Conservation (phyloP, 2,888 invertebrate genomes). For the Diarsia mendica region DNA sequence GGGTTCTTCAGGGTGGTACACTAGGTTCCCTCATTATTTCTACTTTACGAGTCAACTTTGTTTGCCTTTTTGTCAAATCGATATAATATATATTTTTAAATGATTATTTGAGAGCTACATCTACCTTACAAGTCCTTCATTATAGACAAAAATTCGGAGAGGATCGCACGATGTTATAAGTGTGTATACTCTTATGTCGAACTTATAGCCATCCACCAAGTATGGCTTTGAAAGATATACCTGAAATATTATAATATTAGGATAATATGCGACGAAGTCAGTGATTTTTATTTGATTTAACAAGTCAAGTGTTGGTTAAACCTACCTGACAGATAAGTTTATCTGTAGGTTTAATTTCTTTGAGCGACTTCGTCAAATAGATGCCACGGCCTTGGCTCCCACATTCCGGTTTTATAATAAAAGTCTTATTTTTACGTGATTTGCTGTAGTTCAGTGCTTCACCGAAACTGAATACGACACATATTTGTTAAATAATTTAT, state of each 20-base stretch:
- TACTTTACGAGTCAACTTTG: not conserved
- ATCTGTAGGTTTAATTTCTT: conserved; percentile 94
- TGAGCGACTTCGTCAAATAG: conserved; percentile 95
- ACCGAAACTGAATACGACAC: conserved; percentile 89
- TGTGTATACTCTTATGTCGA: conserved; percentile 96
- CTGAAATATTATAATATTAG: conserved; percentile 73
- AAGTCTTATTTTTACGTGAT: conserved; percentile 93
- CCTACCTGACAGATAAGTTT: conserved; percentile 96
- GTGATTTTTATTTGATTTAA: not conserved
- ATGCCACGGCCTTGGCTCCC: conserved; percentile 98
- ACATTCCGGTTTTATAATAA: conserved; percentile 97
- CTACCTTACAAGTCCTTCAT: conserved; percentile 96
- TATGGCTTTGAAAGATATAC: conserved; percentile 92
- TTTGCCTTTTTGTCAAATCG: not conserved
- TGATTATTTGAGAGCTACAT: not conserved
- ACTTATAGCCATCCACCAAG: conserved; percentile 97
- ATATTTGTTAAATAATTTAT: not conserved
- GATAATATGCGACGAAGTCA: not conserved
- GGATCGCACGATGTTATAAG: conserved; percentile 97
- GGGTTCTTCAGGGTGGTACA: conserved; percentile 6
- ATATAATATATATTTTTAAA: not conserved
- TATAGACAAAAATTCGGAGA: conserved; percentile 96
- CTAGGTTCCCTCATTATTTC: not conserved
- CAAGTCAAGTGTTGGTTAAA: not conserved
- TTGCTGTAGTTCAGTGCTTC: conserved; percentile 93